Conservation (phyloP, 2,113 vertebrate species). For the Cygnus atratus region DNA sequence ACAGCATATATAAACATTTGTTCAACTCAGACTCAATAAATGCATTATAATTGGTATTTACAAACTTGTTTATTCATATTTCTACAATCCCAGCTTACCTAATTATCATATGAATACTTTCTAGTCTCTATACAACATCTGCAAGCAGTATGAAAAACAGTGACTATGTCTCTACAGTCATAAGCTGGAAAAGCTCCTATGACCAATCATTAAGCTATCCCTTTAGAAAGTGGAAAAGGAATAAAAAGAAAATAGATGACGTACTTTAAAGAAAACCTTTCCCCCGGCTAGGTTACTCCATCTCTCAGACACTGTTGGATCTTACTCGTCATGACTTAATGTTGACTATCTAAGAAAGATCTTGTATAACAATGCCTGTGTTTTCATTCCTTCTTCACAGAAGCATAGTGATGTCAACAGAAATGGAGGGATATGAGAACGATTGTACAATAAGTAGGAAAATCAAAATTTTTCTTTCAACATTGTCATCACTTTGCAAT, state of each 20-base stretch:
- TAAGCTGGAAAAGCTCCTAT: not conserved
- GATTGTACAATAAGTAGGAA: not conserved
- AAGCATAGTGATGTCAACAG: not conserved
- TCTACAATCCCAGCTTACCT: not conserved
- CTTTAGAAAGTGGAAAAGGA: not conserved
- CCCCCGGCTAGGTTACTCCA: not conserved
- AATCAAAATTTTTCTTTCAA: not conserved
- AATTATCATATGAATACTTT: slow-evolving; percentile 37
- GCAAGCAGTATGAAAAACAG: not conserved
- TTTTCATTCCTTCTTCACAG: not conserved
- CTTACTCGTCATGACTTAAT: not conserved
- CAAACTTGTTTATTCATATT: slow-evolving; percentile 19
- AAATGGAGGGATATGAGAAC: not conserved
- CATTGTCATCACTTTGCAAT: not conserved
- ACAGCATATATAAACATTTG: not conserved
- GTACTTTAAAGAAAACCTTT: not conserved
- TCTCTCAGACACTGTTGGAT: not conserved
- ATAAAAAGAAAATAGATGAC: not conserved
- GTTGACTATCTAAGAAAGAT: not conserved
- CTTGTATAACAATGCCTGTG: not conserved
- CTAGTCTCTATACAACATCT: slow-evolving; percentile 1
- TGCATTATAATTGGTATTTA: slow-evolving; percentile 37
- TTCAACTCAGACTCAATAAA: not conserved
- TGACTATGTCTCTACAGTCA: not conserved
- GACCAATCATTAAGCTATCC: not conserved